Conservation (phyloP, 92 coral and sea anemone species). For the Phymanthus crucifer region DNA sequence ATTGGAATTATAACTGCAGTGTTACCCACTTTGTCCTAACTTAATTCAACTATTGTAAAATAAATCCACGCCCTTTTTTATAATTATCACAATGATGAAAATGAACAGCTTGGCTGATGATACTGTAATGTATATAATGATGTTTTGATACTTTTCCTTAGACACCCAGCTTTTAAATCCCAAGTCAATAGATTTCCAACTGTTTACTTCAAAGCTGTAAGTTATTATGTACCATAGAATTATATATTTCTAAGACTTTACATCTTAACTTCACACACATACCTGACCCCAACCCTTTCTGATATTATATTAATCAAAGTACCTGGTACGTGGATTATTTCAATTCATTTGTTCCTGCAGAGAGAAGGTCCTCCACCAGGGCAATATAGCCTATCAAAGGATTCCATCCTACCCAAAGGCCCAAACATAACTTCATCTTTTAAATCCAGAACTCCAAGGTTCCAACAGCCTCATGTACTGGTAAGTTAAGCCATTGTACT, state of each 20-base stretch:
- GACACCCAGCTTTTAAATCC: constrained; percentile 95
- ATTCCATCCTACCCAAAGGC: constrained; percentile 86
- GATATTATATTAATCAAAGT: too few relatives aligned
- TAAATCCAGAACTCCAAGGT: constrained; percentile 94
- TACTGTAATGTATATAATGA: background rate
- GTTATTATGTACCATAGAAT: constrained; percentile 30
- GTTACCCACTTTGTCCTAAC: too few relatives aligned
- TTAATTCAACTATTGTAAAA: too few relatives aligned
- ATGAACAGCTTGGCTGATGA: too few relatives aligned
- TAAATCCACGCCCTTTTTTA: too few relatives aligned
- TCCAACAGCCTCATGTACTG: constrained; percentile 89
- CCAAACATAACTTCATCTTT: constrained; percentile 89
- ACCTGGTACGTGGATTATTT: too few relatives aligned
- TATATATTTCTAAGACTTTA: too few relatives aligned
- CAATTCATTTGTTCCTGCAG: constrained; percentile 29
- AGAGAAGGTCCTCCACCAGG: constrained; percentile 97
- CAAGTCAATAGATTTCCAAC: constrained; percentile 96
- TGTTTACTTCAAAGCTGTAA: constrained; percentile 92
- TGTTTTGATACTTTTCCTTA: constrained; percentile 24
- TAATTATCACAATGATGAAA: too few relatives aligned
- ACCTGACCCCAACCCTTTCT: too few relatives aligned
- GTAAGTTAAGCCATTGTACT: constrained; percentile 63
- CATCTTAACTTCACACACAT: background rate
- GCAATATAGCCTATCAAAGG: constrained; percentile 88
- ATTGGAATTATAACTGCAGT: too few relatives aligned